These are phyloP conservation scores for Eristalinus aeneus DNA, from an alignment of 2,888 invertebrate species.

Conservation along the genomic window DNA sequence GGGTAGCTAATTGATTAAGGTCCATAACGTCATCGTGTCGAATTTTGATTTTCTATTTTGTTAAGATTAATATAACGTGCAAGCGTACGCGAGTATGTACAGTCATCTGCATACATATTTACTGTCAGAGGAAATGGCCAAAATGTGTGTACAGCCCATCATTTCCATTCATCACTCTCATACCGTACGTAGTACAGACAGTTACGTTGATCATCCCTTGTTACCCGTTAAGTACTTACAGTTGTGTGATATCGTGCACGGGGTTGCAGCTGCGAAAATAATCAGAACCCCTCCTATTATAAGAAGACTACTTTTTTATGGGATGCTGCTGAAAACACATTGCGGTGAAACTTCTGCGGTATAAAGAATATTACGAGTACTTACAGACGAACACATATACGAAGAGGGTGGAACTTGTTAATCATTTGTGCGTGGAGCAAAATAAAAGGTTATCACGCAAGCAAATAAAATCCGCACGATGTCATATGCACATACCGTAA, in stretches of 20 bases:
- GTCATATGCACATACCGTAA: not conserved
- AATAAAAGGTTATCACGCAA: slow-evolving; percentile 64
- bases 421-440: slow-evolving; percentile 46
- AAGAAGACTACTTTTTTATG: slow-evolving; percentile 53
- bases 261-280: slow-evolving; percentile 70
- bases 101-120: slow-evolving; percentile 50
- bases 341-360: slow-evolving; percentile 47
- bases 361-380: slow-evolving; percentile 19
- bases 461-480: slow-evolving; percentile 40
- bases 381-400: not conserved
- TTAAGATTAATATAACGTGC: slow-evolving; percentile 61
- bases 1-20: slow-evolving; percentile 77
- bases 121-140: slow-evolving; percentile 60
- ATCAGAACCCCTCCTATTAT: slow-evolving; percentile 57
- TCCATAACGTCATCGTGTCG: slow-evolving; percentile 80
- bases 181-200: slow-evolving; percentile 62
- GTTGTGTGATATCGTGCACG: slow-evolving; percentile 62
- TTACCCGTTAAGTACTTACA: slow-evolving; percentile 68
- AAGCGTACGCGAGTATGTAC: not conserved
- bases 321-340: slow-evolving; percentile 52
- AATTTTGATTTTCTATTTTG: slow-evolving; percentile 76
- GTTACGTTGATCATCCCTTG: slow-evolving; percentile 64
- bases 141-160: slow-evolving; percentile 60
- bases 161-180: slow-evolving; percentile 66
- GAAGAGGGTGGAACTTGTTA: slow-evolving; percentile 55